A percentile compares a stretch with the other conserved stretches of the same genome.
These are phyloP conservation scores for Thysanoteuthis rhombus DNA, from an alignment of 2,888 invertebrate genomes.

Conservation along the genomic window DNA sequence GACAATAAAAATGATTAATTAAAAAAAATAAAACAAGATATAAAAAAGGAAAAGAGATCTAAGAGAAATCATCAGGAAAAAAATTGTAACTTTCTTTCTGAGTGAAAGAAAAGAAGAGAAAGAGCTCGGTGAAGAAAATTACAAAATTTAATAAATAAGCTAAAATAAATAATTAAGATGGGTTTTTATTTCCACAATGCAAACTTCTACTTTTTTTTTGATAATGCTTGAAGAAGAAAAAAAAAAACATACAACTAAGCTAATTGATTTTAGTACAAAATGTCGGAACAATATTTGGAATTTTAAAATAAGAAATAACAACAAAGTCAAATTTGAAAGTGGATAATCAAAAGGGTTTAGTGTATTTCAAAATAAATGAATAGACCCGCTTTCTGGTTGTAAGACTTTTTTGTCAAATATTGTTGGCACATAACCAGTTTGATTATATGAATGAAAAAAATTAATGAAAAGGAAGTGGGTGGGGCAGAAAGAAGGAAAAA, in stretches of 20 bases:
- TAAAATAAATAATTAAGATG: neutral
- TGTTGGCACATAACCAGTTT: neutral
- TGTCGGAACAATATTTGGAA: neutral
- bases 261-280: neutral
- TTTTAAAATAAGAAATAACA: rapidly evolving
- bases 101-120: neutral
- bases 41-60: neutral
- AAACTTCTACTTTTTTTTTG: neutral
- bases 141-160: neutral
- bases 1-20: neutral
- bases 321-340: no score
- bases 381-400: neutral
- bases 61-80: neutral
- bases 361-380: neutral
- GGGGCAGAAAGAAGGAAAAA: no score
- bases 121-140: neutral
- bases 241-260: neutral
- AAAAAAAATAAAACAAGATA: neutral
- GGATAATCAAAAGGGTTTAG: neutral
- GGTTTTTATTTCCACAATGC: no score
- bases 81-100: neutral
- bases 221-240: neutral
- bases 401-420: neutral
- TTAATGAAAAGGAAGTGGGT: neutral
- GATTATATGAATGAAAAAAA: neutral